Base-by-base conservation (phyloP, 2,113 vertebrate genomes). In the Glaucomys volans region DNA sequence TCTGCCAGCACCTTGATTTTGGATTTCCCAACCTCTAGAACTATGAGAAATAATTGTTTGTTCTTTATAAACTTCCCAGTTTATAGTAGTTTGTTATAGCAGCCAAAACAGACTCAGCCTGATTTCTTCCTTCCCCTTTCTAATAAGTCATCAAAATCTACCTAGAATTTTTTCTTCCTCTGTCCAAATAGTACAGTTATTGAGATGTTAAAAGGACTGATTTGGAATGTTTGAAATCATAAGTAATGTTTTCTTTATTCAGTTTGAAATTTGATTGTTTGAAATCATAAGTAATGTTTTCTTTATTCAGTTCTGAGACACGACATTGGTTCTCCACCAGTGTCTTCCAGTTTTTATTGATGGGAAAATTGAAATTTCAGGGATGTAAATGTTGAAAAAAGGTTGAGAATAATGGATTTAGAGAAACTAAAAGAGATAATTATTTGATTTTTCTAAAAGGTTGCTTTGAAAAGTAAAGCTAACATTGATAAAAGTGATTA, bases 391-490 rank as follows among this genome's bases (percentile, higher is more conserved):
- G 30, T 24, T 90, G 52, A 90, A 42, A 76, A 72, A 97, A 74
- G n/a, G 30, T 24, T 90, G 44, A 90, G 37, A 76, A 83, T 95
- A 87, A 66, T 75, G 44, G 26, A 82, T 12, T 91, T 91, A 90
- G 85, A 79, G 81, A 87, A 95, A 92, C 35, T 2, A 79, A 95
- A 79, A 40, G 81, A 62, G 35, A 57, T 96, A 81, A 71, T 75
- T 77, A 75, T 12, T 12, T 86, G 35, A 74, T 77, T 47, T 90
- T 94, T 82, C 35, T 76, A 64, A 44, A 87, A 79, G 28, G 17
- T 96, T 77, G 52, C 69, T 93, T 90, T 82, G 26, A 92, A 90
- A 96, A 84, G 28, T 80, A 91, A 83, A 77, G 9, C 50, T 37
- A 92, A 80, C 11, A 18, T n/a, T n/a, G n/a, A n/a, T n/a, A n/a